These are phyloP conservation scores for Sesia apiformis DNA, from an alignment of 2,888 invertebrate genomes.

Conservation along the genomic window DNA sequence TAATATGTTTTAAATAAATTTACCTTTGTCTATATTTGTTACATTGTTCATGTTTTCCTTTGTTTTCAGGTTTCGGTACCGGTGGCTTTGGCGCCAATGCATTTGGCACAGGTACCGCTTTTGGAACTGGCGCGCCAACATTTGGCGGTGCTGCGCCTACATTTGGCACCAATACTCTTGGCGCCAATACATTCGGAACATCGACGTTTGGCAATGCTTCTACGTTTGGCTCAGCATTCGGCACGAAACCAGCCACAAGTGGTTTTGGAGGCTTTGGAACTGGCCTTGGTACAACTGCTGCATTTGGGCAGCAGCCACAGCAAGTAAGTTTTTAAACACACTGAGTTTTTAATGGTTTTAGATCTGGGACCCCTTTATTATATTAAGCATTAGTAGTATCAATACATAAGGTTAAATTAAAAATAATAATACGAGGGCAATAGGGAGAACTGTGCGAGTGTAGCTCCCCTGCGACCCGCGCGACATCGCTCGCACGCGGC, in stretches of 20 bases:
- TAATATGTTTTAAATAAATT: no score
- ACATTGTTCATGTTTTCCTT: neutral
- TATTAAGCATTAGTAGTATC: no score
- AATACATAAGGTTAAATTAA: no score
- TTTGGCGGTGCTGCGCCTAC: constrained; percentile 48
- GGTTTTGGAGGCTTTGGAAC: constrained; percentile 66
- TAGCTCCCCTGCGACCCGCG: no score
- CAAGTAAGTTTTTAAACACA: neutral
- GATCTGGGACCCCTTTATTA: no score
- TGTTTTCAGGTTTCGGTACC: constrained; percentile 31
- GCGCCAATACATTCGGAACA: constrained; percentile 30
- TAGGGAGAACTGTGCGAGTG: no score
- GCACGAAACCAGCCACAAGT: constrained; percentile 46
- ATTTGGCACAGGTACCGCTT: constrained; percentile 31
- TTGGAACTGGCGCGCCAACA: constrained; percentile 23
- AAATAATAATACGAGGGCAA: no score
- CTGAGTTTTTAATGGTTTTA: neutral
- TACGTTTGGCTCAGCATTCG: constrained; percentile 56
- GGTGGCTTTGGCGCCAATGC: constrained; percentile 20
- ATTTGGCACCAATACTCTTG: constrained; percentile 45
- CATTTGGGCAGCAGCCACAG: constrained; percentile 63
- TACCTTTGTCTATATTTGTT: no score
- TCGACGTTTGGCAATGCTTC: constrained; percentile 4
- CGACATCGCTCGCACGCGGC: no score
- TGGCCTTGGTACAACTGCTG: constrained; percentile 48